Evolutionary conservation across 1,140 invertebrate species (phyloP).

Genomic region (Drosophila sp.): DNA sequence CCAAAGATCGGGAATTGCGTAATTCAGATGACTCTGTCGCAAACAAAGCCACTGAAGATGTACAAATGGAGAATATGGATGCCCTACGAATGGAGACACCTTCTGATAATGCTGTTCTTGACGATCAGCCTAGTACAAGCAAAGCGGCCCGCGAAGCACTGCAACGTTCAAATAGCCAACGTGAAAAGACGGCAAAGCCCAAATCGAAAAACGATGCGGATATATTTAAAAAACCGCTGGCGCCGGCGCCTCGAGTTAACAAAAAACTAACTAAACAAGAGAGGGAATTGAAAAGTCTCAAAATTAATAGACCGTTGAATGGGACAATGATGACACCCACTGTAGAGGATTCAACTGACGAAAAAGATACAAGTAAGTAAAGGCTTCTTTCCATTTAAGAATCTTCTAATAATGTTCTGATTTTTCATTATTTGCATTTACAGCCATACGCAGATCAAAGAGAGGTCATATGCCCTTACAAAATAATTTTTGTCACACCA

Average conservation of each 20-base stretch:
- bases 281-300: slow-evolving; percentile 29
- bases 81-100: slow-evolving; percentile 27
- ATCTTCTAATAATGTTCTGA: not conserved
- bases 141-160: slow-evolving; percentile 36
- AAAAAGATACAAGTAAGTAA: slow-evolving; percentile 37
- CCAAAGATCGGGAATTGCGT: not conserved
- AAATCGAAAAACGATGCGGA: not conserved
- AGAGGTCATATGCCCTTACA: slow-evolving; percentile 63
- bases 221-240: slow-evolving; percentile 55
- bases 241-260: slow-evolving; percentile 44
- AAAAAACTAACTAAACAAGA: slow-evolving; percentile 2
- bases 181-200: not conserved
- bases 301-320: not conserved
- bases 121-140: slow-evolving; percentile 57
- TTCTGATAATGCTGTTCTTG: not conserved
- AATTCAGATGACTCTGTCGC: not conserved
- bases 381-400: not conserved
- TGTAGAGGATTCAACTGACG: not conserved
- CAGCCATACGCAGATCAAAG: slow-evolving; percentile 54
- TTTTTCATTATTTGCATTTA: not conserved
- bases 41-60: not conserved
- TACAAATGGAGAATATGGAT: slow-evolving; percentile 28
- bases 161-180: not conserved
- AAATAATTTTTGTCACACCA: slow-evolving; percentile 47
- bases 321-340: not conserved